Evolutionary conservation across 2,113 vertebrate species (phyloP), one percentile per base, ranked within the genome.

Genomic region (Edolisoma coerulescens): DNA sequence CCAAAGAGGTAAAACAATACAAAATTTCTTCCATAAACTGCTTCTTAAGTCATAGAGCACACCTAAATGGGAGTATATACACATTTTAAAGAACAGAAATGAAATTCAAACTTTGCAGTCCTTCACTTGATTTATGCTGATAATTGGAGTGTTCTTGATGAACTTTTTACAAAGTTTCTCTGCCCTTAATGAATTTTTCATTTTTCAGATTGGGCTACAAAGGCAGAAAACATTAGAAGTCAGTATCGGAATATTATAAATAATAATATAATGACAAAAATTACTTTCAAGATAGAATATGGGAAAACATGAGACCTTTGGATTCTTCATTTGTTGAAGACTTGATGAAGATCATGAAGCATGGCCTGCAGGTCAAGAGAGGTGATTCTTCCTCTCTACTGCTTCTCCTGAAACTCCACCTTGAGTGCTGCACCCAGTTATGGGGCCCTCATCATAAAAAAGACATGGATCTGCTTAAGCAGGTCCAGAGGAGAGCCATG

Each of bases 381-480:
- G 14, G 11, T 37, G 20, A 35, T 63, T 73, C 5, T 47, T 3
- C 9, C 7, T 17, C n/a, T 79, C 45, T 37, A 1, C 20, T 70
- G 9, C 4, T 32, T 53, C 5, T 53, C 0, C 1, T 35, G 28
- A 50, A 56, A 45, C 21, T 15, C 7, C 3, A 5, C 13, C 18
- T 50, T 6, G 19, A 70, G 7, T 56, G 15, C 15, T 65, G 44
- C 23, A 13, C 13, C 16, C 24, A 84, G 22, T 15, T 42, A 16
- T 56, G 27, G 10, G 33, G 5, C 3, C 18, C 4, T 7, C 39
- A 64, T 28, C 21, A 23, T 4, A 53, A 54, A 49, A 59, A 53
- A 23, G 11, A 64, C 32, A 39, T 13, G 6, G 26, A 47, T n/a
- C 7, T 44, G 16, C 35, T 50, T 6, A 7, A 65, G 21, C 3